These are phyloP conservation scores for Neoseiulus cucumeris DNA, from an alignment of 1,140 invertebrate species.

Conservation along the genomic window DNA sequence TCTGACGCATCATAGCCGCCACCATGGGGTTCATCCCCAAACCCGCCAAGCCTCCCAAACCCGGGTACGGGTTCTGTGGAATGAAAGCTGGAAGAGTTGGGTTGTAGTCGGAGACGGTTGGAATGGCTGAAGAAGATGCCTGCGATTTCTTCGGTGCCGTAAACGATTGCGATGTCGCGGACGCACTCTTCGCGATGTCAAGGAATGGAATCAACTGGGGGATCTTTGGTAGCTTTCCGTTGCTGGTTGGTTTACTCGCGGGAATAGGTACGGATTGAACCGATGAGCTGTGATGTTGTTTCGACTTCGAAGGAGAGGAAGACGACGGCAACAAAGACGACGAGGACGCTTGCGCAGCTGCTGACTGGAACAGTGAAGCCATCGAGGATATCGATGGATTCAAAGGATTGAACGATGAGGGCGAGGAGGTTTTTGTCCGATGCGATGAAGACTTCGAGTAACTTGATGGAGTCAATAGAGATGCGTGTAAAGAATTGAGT, in stretches of 20 bases:
- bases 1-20: slow-evolving; percentile 8
- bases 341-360: neutral
- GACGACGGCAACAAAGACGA: neutral
- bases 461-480: too few species aligned
- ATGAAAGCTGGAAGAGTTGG: slow-evolving; percentile 3
- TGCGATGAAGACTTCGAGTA: too few species aligned
- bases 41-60: neutral
- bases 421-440: neutral
- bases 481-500: too few species aligned
- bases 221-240: neutral
- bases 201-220: slow-evolving; percentile 4
- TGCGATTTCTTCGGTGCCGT: neutral
- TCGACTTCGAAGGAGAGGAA: neutral
- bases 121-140: neutral
- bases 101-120: neutral
- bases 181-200: neutral
- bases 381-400: neutral
- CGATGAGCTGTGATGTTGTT: slow-evolving; percentile 1
- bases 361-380: slow-evolving; percentile 1
- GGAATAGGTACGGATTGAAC: slow-evolving; percentile 1
- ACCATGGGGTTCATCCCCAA: slow-evolving; percentile 4
- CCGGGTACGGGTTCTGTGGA: neutral
- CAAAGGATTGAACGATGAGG: slow-evolving; percentile 4
- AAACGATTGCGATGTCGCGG: neutral
- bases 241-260: neutral